These are phyloP conservation scores for Neolamprologus caudopunctatus DNA, from an alignment of 2,113 vertebrate species.

Conservation along the genomic window DNA sequence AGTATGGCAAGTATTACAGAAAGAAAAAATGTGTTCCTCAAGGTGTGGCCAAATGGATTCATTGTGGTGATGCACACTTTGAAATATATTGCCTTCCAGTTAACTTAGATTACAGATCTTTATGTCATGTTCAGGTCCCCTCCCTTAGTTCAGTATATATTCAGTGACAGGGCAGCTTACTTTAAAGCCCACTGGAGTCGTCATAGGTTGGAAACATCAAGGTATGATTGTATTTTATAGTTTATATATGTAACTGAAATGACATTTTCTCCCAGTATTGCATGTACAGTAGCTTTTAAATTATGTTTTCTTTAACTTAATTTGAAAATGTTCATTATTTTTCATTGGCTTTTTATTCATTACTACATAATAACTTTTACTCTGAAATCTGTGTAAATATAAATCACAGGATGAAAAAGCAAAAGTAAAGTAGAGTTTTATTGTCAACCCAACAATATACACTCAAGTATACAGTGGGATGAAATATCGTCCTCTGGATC, in stretches of 20 bases:
- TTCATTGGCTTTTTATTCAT: not conserved
- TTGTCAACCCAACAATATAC: not conserved
- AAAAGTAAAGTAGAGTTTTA: fast-evolving
- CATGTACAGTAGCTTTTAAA: not conserved
- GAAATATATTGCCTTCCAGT: not conserved
- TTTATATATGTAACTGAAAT: not conserved
- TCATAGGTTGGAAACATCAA: not conserved
- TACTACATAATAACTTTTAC: not conserved
- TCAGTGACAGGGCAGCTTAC: not conserved
- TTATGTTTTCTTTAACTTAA: not conserved
- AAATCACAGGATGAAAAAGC: not conserved
- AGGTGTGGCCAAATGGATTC: not conserved
- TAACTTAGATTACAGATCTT: not conserved
- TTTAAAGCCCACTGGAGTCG: not conserved
- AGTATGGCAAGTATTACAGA: not conserved
- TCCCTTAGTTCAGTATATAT: not conserved
- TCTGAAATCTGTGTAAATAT: not conserved
- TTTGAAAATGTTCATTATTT: not conserved
- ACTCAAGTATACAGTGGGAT: not conserved
- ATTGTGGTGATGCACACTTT: not conserved
- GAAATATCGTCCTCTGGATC: not conserved
- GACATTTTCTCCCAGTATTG: not conserved
- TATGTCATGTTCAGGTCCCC: not conserved
- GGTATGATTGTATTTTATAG: not conserved
- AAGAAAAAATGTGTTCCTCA: not conserved